These are phyloP conservation scores for Albula glossodonta DNA, from an alignment of 2,113 vertebrate species.

Conservation along the genomic window DNA sequence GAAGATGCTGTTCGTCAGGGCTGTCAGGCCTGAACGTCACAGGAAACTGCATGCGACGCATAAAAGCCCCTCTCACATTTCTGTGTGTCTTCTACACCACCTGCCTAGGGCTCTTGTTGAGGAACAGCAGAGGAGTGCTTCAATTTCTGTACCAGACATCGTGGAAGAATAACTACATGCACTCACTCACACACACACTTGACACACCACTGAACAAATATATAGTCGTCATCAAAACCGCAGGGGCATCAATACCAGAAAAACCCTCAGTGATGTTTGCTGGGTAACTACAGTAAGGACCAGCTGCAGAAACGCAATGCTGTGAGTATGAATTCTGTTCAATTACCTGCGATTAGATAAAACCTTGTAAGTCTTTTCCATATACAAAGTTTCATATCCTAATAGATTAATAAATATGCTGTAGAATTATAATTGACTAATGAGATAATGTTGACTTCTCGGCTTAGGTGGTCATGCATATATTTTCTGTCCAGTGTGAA, in stretches of 20 bases:
- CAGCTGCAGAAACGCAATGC: background rate
- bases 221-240: background rate
- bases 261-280: background rate
- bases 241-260: background rate
- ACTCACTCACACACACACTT: background rate
- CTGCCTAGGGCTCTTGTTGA: background rate
- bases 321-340: conserved; percentile 5
- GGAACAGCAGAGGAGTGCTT: background rate
- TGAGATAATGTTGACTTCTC: background rate
- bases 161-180: background rate
- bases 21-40: background rate
- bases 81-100: background rate
- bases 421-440: background rate
- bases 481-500: no score
- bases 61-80: background rate
- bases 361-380: background rate
- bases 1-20: background rate
- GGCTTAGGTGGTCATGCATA: no score
- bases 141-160: background rate
- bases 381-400: background rate
- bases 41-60: conserved; percentile 5
- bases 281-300: background rate
- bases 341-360: background rate
- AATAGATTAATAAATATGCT: background rate
- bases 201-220: background rate